These are phyloP conservation scores for Netelia fuscicornis DNA, from an alignment of 2,888 invertebrate genomes.

Conservation along the genomic window DNA sequence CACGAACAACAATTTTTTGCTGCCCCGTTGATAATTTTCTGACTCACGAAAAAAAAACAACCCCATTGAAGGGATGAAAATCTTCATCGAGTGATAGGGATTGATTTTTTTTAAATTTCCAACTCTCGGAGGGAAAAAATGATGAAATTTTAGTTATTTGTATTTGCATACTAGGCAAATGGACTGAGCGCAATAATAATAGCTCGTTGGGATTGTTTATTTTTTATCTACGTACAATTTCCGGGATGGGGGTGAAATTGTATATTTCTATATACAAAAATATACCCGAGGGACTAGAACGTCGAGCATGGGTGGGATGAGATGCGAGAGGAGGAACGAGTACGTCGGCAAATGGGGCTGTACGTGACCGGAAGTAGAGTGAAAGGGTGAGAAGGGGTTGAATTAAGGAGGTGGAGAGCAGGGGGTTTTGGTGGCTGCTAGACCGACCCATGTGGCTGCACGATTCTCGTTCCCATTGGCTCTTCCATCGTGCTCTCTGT, in stretches of 20 bases:
- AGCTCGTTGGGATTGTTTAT: no score
- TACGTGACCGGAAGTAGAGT: constrained; percentile 64
- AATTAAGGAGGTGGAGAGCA: not conserved
- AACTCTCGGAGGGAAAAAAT: no score
- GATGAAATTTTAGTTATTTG: no score
- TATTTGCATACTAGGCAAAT: no score
- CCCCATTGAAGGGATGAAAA: no score
- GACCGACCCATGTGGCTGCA: constrained; percentile 21
- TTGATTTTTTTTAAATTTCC: no score
- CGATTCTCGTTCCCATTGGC: constrained; percentile 24
- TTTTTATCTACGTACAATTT: no score
- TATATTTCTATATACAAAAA: constrained; percentile 23
- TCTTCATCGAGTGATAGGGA: no score
- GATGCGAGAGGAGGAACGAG: constrained; percentile 36
- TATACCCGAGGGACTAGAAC: constrained; percentile 26
- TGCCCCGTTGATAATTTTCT: no score
- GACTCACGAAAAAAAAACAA: no score
- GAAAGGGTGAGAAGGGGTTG: not conserved
- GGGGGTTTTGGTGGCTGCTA: constrained; percentile 15
- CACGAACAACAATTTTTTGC: no score
- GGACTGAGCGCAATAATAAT: no score
- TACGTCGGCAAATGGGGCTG: constrained; percentile 61
- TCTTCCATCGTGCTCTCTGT: not conserved
- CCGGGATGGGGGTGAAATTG: not conserved
- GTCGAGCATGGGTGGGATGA: constrained; percentile 27